Evolutionary conservation across 1,140 invertebrate genomes (phyloP).

Genomic region (Scaptodrosophila lebanonensis): DNA sequence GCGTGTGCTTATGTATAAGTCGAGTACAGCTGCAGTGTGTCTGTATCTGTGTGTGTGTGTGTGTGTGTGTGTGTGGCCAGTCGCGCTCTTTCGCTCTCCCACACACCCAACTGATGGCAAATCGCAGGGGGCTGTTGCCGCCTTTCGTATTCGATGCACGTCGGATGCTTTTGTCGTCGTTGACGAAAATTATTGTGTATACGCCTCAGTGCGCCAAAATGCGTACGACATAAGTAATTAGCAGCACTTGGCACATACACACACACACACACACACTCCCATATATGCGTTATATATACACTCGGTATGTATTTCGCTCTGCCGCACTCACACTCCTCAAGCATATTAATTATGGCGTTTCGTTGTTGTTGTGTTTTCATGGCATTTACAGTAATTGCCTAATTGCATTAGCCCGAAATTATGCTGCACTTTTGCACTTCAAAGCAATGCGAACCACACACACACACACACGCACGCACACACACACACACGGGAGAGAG

Average conservation of each 20-base stretch:
- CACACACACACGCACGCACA: too few species aligned
- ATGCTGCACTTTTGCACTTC: conserved; percentile 5
- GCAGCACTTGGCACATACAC: not conserved
- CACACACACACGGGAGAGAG: too few species aligned
- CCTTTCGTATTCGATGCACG: not conserved
- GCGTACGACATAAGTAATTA: conserved; percentile 1
- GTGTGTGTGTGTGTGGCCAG: not conserved
- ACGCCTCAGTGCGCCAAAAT: conserved; percentile 1
- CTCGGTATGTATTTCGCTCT: too few species aligned
- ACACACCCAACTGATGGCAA: too few species aligned
- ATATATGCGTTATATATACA: too few species aligned
- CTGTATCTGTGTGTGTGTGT: conserved; percentile 1
- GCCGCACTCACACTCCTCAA: not conserved
- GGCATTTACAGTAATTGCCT: not conserved
- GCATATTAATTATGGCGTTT: not conserved
- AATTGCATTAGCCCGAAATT: conserved; percentile 2
- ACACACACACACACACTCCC: too few species aligned
- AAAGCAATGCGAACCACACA: not conserved
- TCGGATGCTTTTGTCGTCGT: not conserved
- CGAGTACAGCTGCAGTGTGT: not conserved
- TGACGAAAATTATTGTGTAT: conserved; percentile 2
- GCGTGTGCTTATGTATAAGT: too few species aligned
- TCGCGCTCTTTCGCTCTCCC: not conserved
- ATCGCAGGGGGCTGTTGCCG: too few species aligned
- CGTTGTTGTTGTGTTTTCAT: not conserved